Evolutionary conservation across 2,113 vertebrate genomes (phyloP).

Genomic region (Hystrix brachyura): DNA sequence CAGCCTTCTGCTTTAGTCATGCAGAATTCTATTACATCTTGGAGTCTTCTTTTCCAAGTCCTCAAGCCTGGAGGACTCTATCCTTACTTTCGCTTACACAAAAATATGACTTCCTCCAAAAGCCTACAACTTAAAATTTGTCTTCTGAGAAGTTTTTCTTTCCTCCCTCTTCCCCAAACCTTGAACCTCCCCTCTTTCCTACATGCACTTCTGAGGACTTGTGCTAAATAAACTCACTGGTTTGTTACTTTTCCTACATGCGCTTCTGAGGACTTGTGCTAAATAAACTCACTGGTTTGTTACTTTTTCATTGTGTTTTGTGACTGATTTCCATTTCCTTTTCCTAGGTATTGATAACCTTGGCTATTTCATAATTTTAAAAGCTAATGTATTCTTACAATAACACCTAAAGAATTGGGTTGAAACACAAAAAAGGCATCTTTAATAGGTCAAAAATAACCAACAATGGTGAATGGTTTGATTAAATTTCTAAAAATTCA

Average conservation of each 20-base stretch:
- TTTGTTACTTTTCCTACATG: neutral
- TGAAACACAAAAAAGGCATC: neutral
- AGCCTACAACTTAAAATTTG: neutral
- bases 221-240: neutral
- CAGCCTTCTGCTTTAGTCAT: neutral
- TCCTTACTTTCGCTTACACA: neutral
- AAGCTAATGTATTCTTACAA: neutral
- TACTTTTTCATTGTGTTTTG: slow-evolving; percentile 22
- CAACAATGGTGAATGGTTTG: neutral
- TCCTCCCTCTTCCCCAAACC: neutral
- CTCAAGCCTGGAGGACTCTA: neutral
- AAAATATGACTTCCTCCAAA: slow-evolving; percentile 6
- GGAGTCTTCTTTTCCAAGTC: neutral
- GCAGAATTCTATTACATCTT: neutral
- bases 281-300: neutral
- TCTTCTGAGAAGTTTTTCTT: slow-evolving; percentile 13
- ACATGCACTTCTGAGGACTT: neutral
- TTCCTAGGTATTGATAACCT: neutral
- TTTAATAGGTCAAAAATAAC: slow-evolving; percentile 1
- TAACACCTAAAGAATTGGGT: neutral
- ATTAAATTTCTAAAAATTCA: neutral
- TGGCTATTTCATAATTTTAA: slow-evolving; percentile 2
- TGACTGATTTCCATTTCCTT: neutral
- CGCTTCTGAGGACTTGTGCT: neutral
- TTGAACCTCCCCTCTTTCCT: neutral